Evolutionary conservation across 2,888 invertebrate species (phyloP), one percentile per base, ranked within the genome.

Genomic region (Sylvicola fuscatus): DNA sequence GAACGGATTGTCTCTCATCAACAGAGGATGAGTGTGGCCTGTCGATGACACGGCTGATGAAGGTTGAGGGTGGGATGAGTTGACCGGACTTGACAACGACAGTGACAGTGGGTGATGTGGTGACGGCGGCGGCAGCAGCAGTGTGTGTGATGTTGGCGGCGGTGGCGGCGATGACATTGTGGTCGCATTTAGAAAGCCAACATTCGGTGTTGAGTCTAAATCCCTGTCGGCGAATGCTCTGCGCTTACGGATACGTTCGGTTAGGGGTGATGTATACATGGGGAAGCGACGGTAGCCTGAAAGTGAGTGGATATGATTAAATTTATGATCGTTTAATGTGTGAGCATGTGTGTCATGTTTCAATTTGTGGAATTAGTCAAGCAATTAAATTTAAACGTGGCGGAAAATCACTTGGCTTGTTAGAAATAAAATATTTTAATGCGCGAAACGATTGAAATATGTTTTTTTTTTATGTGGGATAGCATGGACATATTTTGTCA

Each of bases 191-290:
- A 37, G 28, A 13, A 37, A n/a, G 13, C 34, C 51, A 4, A 21
- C 21, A 21, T 21, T 21, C 40, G 55, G 48, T 27, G 53, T 52
- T 31, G 53, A 49, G 37, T 62, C 58, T 39, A 62, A 48, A 48
- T 61, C 60, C 27, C 58, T 58, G 46, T 62, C 62, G 35, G 62
- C 62, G 44, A 62, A 62, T 21, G 62, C 58, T 38, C 56, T 52
- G 30, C 62, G 49, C 45, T 69, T 70, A 36, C 58, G 53, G 44
- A 58, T 53, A 42, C 58, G 50, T 39, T 58, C 57, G 38, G 52
- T 43, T 37, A 55, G 38, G 31, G 58, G 56, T 27, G 57, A 54
- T 33, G 49, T 50, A 40, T 53, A 50, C 39, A 47, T 44, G 40
- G 53, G 51, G 45, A 50, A 54, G 21, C 51, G 49, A 29, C 39